Conservation (phyloP, 2,888 invertebrate genomes). For the Patella ulyssiponensis region DNA sequence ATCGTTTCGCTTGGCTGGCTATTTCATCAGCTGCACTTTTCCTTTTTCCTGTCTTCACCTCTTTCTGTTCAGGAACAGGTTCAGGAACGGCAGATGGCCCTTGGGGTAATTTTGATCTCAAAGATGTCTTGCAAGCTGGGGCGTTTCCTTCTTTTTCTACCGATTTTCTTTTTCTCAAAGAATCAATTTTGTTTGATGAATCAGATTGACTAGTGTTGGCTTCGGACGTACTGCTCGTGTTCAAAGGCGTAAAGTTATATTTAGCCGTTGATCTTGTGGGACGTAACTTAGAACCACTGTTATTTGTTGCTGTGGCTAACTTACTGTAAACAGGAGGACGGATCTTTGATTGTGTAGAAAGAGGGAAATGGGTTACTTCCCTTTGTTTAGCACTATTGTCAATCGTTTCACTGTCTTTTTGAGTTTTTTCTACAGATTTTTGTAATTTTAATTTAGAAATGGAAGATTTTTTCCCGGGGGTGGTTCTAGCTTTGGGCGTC, state of each 20-base stretch:
- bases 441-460: background rate
- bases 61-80: background rate
- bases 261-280: background rate
- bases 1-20: background rate
- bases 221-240: too few species aligned
- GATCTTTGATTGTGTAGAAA: background rate
- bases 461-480: background rate
- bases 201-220: too few species aligned
- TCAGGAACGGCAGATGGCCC: too few species aligned
- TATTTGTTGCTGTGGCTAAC: background rate
- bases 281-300: constrained; percentile 11
- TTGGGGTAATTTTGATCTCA: background rate
- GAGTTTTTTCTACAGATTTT: background rate
- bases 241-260: background rate
- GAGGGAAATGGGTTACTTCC: background rate
- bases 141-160: background rate
- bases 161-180: background rate
- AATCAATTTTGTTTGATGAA: background rate
- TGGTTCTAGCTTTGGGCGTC: background rate
- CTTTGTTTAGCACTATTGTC: background rate
- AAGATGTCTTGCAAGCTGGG: background rate
- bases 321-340: background rate
- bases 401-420: background rate
- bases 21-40: background rate
- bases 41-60: background rate